These are phyloP conservation scores for Halocynthia roretzi DNA, from an alignment of 23 tunicate genomes.

Conservation along the genomic window DNA sequence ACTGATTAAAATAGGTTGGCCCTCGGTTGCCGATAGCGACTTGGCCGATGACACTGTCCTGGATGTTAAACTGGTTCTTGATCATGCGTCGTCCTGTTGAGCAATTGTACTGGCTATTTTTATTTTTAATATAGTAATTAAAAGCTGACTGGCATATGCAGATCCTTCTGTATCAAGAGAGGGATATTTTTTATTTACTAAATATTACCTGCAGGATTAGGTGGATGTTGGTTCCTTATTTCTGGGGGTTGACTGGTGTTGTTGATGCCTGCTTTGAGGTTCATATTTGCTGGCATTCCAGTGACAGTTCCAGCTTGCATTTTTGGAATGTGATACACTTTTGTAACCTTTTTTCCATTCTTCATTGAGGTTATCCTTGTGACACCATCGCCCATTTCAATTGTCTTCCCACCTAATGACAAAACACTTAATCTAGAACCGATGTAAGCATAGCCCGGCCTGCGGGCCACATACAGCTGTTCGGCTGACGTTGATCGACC, in stretches of 20 bases:
- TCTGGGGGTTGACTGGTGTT: no score
- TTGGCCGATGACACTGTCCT: conserved; percentile 1
- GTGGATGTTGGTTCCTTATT: no score
- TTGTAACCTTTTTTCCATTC: not conserved
- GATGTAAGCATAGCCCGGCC: no score
- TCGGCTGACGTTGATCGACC: no score
- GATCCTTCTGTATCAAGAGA: no score
- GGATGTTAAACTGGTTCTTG: conserved; percentile 25
- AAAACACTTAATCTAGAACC: not conserved
- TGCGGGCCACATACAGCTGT: no score
- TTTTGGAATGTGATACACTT: not conserved
- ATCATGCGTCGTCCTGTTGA: no score
- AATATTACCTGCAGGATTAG: no score
- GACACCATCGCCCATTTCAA: not conserved
- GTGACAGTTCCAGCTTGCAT: not conserved
- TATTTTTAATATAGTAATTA: not conserved
- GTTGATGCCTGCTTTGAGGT: not conserved
- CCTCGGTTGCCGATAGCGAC: conserved; percentile 22
- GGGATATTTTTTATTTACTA: no score
- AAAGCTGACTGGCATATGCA: not conserved
- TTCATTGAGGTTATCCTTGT: not conserved
- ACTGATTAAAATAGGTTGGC: not conserved
- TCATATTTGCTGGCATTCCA: not conserved
- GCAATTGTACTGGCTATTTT: no score
- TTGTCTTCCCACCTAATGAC: not conserved